phyloP scores from a whole-genome alignment of 2,797 vertebrate species.

The Trichosurus vulpecula region DNA sequence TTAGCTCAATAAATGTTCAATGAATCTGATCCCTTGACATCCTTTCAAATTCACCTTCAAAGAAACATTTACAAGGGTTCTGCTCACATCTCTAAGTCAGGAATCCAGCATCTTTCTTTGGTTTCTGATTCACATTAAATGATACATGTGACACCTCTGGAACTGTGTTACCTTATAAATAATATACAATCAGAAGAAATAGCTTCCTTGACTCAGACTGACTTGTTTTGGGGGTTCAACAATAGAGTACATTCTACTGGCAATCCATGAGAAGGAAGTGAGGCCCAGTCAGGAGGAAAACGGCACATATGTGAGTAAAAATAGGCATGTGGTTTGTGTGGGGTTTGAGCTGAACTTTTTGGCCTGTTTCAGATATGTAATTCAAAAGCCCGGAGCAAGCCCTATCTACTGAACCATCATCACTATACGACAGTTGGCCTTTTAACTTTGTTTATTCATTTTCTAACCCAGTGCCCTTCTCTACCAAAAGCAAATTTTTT shows the following conservation, averaged over 20 bases:
- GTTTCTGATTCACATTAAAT: background rate
- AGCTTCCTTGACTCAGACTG: background rate
- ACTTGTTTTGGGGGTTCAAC: conserved; percentile 24
- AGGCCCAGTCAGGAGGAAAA: conserved; percentile 58
- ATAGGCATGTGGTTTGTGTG: conserved; percentile 51
- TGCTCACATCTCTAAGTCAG: background rate
- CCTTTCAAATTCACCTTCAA: background rate
- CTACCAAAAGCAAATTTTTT: conserved; percentile 55
- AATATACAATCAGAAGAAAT: conserved; percentile 18
- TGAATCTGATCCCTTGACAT: background rate
- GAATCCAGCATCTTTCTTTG: background rate
- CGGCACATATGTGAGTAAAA: conserved; percentile 59
- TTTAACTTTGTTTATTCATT: conserved; percentile 70
- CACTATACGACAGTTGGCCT: conserved; percentile 61
- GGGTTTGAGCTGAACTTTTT: conserved; percentile 40
- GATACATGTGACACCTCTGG: background rate
- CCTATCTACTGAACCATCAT: conserved; percentile 62
- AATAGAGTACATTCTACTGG: conserved; percentile 34
- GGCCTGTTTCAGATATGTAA: conserved; percentile 55
- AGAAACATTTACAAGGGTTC: background rate
- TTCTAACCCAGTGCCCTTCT: conserved; percentile 69
- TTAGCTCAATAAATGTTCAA: background rate
- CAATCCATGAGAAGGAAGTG: conserved; percentile 60
- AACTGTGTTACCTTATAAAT: conserved; percentile 29
- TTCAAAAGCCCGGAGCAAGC: conserved; percentile 67